Base-by-base conservation (phyloP, 2,888 invertebrate species). In the Drosophila pseudotalamancana region DNA sequence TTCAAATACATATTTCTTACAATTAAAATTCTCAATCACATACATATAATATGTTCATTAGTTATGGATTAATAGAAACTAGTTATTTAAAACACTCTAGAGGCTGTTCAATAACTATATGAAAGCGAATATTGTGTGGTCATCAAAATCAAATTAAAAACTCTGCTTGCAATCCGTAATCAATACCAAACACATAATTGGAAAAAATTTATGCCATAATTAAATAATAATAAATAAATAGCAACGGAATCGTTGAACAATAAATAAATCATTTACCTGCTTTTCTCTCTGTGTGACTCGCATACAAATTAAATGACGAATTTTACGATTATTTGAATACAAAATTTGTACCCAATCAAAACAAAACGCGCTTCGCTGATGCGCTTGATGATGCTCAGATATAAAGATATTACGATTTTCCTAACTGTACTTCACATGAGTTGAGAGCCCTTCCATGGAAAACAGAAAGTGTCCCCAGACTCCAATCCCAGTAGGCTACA, bases 201-300 rank as follows among this genome's bases (percentile, higher is more conserved):
- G 45, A 25, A 42, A 57, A 40, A 54, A 49, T 75, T 68, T 66
- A 53, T 18, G 65, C 29, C 54, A 68, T 68, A 72, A 82, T 82
- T 75, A 79, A 79, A 82, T 70, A 59, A 59, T 74, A 64, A 72
- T 72, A 64, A 77, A 66, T 61, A 61, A 68, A 64, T 57, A 50
- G 16, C 40, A 43, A 23, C 16, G 18, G 51, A 54, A 51, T 59
- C 19, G 49, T 32, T 57, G 8, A 34, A 45, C 35, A 65, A 74
- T 77, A 70, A 69, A 82, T 84, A 72, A 72, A 81, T 77, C 69
- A 59, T 46, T 65, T 6, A 25, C 9, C n/a, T 27, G 32, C 29
- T 18, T 57, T 31, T n/a, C n/a, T n/a, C n/a, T n/a, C n/a, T 25
- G 25, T 49, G 48, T 72, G 63, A 67, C 61, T 63, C 59, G 64